Evolutionary conservation across 2,888 invertebrate genomes (phyloP).

Genomic region (Caenorhabditis macrosperma): DNA sequence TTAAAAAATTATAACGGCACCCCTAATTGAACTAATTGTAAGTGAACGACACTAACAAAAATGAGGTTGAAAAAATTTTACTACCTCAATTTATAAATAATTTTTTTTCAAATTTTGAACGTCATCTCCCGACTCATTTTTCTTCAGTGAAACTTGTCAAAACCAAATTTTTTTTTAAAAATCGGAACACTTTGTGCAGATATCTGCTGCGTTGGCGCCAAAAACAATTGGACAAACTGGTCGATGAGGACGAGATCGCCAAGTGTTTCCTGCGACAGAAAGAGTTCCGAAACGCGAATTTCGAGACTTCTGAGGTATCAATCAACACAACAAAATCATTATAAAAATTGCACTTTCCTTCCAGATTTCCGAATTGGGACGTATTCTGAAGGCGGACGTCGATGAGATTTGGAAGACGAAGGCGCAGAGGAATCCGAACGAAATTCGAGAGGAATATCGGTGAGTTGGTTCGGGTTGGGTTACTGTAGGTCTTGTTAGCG

Average conservation of each 20-base stretch:
- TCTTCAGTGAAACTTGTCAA: too few species aligned
- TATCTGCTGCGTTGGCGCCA: slow-evolving; percentile 64
- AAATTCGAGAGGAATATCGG: slow-evolving; percentile 72
- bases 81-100: too few species aligned
- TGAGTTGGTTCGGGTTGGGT: too few species aligned
- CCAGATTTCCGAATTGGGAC: slow-evolving; percentile 63
- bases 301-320: slow-evolving; percentile 65
- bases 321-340: not conserved
- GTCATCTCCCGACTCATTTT: too few species aligned
- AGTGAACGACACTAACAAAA: too few species aligned
- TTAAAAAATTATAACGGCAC: too few species aligned
- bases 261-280: slow-evolving; percentile 74
- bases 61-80: too few species aligned
- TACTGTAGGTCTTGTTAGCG: too few species aligned
- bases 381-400: slow-evolving; percentile 72
- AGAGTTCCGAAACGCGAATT: slow-evolving; percentile 62
- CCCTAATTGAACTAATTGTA: too few species aligned
- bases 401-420: slow-evolving; percentile 70
- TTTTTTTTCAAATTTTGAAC: not conserved
- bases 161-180: too few species aligned
- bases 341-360: slow-evolving; percentile 13
- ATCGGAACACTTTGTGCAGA: slow-evolving; percentile 47
- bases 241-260: slow-evolving; percentile 76
- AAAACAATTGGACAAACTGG: slow-evolving; percentile 65
- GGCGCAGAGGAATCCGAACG: slow-evolving; percentile 60